These are phyloP conservation scores for Garra rufa DNA, from an alignment of 2,113 vertebrate species.

Conservation along the genomic window DNA sequence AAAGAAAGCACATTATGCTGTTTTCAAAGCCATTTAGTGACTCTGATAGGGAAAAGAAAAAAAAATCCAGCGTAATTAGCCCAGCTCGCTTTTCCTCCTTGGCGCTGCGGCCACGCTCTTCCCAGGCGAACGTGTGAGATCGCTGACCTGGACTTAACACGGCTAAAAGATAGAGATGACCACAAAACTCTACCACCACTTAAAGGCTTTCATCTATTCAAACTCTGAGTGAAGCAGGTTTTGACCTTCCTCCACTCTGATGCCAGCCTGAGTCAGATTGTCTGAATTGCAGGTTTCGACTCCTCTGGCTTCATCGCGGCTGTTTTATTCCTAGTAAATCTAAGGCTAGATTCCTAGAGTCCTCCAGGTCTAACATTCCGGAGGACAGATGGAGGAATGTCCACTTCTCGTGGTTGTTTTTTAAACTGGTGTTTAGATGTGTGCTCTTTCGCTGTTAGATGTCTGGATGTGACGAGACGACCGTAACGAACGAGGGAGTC, in stretches of 20 bases:
- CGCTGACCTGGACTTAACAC: slow-evolving; percentile 76
- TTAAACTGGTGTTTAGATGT: slow-evolving; percentile 75
- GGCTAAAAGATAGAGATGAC: slow-evolving; percentile 69
- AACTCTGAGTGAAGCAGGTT: slow-evolving; percentile 43
- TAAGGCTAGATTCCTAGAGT: slow-evolving; percentile 47
- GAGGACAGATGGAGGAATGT: slow-evolving; percentile 61
- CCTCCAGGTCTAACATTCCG: slow-evolving; percentile 56
- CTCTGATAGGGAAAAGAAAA: slow-evolving; percentile 54
- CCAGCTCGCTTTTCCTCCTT: slow-evolving; percentile 49
- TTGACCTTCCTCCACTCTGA: slow-evolving; percentile 47
- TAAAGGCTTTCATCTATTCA: slow-evolving; percentile 41
- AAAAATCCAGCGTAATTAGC: slow-evolving; percentile 75
- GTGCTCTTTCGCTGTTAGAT: slow-evolving; percentile 77
- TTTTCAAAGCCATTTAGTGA: slow-evolving; percentile 79
- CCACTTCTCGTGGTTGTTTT: slow-evolving; percentile 56
- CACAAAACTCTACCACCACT: slow-evolving; percentile 56
- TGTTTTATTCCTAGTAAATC: slow-evolving; percentile 35
- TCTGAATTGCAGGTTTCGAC: slow-evolving; percentile 60
- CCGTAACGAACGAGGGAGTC: slow-evolving; percentile 66
- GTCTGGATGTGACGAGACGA: slow-evolving; percentile 69
- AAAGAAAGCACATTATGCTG: slow-evolving; percentile 73
- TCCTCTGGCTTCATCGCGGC: slow-evolving; percentile 53
- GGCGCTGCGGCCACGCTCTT: slow-evolving; percentile 55
- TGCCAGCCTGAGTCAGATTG: slow-evolving; percentile 66
- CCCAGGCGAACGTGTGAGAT: slow-evolving; percentile 60